Percentiles rank a stretch among this genome's conserved stretches.
phyloP scores from a whole-genome alignment of 2,113 vertebrate species.

The Regulus satrapa region DNA sequence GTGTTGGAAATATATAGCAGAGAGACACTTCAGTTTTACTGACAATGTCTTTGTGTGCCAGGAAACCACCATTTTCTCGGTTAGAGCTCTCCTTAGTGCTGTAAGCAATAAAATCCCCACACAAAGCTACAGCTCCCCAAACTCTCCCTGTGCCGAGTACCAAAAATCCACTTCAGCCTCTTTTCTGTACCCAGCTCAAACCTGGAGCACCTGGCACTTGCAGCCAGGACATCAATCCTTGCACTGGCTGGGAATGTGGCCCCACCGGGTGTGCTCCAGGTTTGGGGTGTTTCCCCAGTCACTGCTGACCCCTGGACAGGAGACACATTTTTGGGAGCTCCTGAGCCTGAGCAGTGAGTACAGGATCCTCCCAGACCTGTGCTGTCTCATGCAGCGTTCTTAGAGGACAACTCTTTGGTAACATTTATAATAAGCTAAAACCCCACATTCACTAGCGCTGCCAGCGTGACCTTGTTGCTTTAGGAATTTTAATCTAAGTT shows the following conservation, averaged over 20 bases:
- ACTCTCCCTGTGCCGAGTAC: neutral
- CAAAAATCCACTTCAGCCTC: neutral
- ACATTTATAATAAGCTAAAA: neutral
- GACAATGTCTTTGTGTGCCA: neutral
- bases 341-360: neutral
- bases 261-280: rapidly evolving
- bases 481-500: neutral
- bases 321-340: neutral
- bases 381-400: neutral
- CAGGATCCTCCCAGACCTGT: neutral
- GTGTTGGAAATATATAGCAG: neutral
- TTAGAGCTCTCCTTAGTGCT: neutral
- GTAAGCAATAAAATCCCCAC: neutral
- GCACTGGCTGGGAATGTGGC: rapidly evolving
- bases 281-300: neutral
- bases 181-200: neutral
- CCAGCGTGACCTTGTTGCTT: neutral
- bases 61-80: neutral
- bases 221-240: neutral
- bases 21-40: neutral
- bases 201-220: neutral
- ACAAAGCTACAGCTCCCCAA: neutral
- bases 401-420: neutral
- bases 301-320: neutral
- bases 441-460: neutral